Base-by-base conservation (phyloP, 2,113 vertebrate genomes). In the Campylomormyrus tamandua region DNA sequence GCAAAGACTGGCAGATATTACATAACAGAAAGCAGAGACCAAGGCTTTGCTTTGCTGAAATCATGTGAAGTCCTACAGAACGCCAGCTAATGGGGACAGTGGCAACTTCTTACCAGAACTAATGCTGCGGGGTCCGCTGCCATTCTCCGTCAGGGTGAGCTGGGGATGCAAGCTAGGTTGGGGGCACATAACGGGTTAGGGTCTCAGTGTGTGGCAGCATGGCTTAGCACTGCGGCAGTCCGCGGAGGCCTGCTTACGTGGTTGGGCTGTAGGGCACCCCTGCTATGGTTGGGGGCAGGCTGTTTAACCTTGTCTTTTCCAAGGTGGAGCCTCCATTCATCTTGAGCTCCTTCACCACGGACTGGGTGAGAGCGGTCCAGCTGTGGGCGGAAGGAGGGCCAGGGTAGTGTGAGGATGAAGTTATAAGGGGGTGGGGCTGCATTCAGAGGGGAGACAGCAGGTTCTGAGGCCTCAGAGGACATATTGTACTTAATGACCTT, bases 291-390 rank as follows among this genome's bases (percentile, higher is more conserved):
- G 84, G 91, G 48, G 93, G 15, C 0, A 88, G 7, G 53, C 87
- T 91, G 46, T 77, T 46, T 10, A 8, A 39, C 70, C 87, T 90
- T 9, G 7, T 15, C 62, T 90, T 90, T 0, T 93, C 46, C 70
- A 94, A n/a, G 31, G 92, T 90, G 21, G 93, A 89, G 8, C 90
- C 80, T 0, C 90, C 93, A 2, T 87, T 94, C 92, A 93, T 95
- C 92, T 96, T 96, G 90, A 96, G 92, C 49, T 96, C 94, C 15
- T 95, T 95, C 85, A 95, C 93, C 2, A 94, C 89, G 21, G 88
- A 10, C 90, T 95, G 95, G 24, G 96, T 96, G 31, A 92, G 90
- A 0, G 95, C 93, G 49, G 93, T 94, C 96, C 96, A 96, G 53
- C 96, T 96, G 87, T 35, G 92, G 53, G 92, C 7, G 91, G 48